Evolutionary conservation across 2,888 invertebrate species (phyloP).

Genomic region (Pyrocoelia pectoralis): DNA sequence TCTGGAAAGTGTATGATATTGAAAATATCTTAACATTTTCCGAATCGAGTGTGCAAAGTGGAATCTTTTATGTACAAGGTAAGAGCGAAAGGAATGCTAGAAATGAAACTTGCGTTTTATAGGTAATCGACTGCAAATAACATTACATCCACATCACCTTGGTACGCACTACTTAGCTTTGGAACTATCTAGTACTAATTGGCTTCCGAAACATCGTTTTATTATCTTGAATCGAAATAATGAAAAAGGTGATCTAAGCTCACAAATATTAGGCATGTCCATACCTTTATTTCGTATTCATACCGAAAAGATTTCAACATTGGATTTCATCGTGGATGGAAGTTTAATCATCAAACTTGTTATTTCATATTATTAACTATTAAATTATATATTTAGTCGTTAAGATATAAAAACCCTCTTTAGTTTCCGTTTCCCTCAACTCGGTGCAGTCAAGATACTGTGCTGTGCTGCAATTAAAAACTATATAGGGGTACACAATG

Average conservation of each 20-base stretch:
- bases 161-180: conserved; percentile 45
- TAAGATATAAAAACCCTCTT: no score
- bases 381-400: no score
- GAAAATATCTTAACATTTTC: conserved; percentile 42
- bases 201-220: conserved; percentile 55
- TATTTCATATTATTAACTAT: conserved; percentile 47
- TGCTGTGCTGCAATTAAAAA: no score
- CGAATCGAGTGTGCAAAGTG: conserved; percentile 48
- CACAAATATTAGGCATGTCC: conserved; percentile 46
- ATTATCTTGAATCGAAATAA: conserved; percentile 47
- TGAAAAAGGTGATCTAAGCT: conserved; percentile 43
- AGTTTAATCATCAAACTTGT: conserved; percentile 64
- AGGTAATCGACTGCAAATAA: conserved; percentile 51
- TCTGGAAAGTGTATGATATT: conserved; percentile 52
- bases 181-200: conserved; percentile 44
- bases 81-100: conserved; percentile 5
- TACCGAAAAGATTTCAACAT: conserved; percentile 59
- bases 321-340: conserved; percentile 60
- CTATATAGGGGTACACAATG: no score
- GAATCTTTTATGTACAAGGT: conserved; percentile 40
- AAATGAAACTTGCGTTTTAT: conserved; percentile 32
- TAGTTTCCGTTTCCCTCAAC: no score
- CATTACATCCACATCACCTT: conserved; percentile 49
- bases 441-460: no score
- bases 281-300: conserved; percentile 57